phyloP scores from a whole-genome alignment of 2,113 vertebrate species.

The Prionailurus viverrinus region DNA sequence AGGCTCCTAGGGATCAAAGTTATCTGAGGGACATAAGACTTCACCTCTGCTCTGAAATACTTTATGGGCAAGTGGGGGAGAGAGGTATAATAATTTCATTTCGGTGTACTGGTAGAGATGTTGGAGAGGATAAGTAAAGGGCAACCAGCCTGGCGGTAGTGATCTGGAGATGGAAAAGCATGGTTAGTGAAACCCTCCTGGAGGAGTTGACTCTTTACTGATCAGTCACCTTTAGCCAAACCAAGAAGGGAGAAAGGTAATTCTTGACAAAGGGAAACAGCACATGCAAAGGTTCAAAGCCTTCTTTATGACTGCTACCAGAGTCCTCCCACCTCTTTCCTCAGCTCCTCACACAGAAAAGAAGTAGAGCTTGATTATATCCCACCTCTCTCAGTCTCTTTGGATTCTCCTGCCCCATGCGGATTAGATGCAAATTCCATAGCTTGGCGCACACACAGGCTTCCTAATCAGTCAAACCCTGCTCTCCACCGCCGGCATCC shows the following conservation, averaged over 20 bases:
- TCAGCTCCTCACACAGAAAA: neutral
- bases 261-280: neutral
- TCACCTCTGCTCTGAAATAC: no score
- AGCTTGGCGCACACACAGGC: neutral
- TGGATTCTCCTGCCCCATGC: neutral
- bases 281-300: neutral
- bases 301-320: neutral
- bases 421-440: neutral
- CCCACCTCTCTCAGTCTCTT: neutral
- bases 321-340: no score
- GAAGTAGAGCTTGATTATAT: neutral
- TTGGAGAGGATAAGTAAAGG: neutral
- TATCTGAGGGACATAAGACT: neutral
- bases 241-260: neutral
- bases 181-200: neutral
- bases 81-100: neutral
- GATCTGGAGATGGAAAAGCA: rapidly evolving
- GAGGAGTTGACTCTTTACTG: neutral
- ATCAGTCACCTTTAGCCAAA: no score
- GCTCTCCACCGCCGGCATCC: neutral
- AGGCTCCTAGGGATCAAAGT: neutral
- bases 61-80: no score
- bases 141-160: neutral
- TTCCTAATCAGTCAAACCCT: neutral
- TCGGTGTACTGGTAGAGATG: no score